Conservation (phyloP, 2,888 invertebrate species). For the Rhingia campestris region DNA sequence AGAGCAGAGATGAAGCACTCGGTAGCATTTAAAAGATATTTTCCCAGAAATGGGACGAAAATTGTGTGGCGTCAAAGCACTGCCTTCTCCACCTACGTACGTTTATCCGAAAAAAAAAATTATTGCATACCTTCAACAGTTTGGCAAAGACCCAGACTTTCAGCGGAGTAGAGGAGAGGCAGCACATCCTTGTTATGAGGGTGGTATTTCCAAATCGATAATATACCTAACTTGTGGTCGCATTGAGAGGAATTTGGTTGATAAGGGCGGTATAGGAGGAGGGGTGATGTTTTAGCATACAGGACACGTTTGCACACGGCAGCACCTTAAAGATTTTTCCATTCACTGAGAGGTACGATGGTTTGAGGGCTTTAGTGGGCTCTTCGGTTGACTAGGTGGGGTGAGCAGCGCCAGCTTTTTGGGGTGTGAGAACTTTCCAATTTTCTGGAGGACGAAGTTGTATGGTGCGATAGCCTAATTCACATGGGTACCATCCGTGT, state of each 20-base stretch:
- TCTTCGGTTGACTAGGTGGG: slow-evolving; percentile 10
- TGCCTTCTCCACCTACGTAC: not conserved
- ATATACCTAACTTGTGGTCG: slow-evolving; percentile 12
- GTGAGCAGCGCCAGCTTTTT: slow-evolving; percentile 3
- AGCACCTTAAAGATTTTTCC: slow-evolving; percentile 48
- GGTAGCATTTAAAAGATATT: slow-evolving; percentile 23
- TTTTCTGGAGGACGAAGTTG: slow-evolving; percentile 25
- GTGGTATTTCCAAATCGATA: slow-evolving; percentile 24
- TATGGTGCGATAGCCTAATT: slow-evolving; percentile 30
- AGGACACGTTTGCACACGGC: slow-evolving; percentile 56
- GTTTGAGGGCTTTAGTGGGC: slow-evolving; percentile 1
- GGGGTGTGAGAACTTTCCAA: slow-evolving; percentile 11
- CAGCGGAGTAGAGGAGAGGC: not conserved
- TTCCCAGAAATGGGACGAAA: not conserved
- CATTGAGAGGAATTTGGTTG: slow-evolving; percentile 9
- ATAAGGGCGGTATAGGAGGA: not conserved
- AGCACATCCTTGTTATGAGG: not conserved
- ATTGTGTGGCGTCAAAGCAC: not conserved
- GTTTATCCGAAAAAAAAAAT: slow-evolving; percentile 22
- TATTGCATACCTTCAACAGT: slow-evolving; percentile 37
- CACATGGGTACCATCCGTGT: slow-evolving; percentile 27
- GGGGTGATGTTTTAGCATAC: slow-evolving; percentile 32
- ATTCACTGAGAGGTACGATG: slow-evolving; percentile 8
- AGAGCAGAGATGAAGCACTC: slow-evolving; percentile 1
- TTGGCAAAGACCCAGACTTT: slow-evolving; percentile 28